Base-by-base conservation (phyloP, 2,113 vertebrate species). In the Perccottus glenii region DNA sequence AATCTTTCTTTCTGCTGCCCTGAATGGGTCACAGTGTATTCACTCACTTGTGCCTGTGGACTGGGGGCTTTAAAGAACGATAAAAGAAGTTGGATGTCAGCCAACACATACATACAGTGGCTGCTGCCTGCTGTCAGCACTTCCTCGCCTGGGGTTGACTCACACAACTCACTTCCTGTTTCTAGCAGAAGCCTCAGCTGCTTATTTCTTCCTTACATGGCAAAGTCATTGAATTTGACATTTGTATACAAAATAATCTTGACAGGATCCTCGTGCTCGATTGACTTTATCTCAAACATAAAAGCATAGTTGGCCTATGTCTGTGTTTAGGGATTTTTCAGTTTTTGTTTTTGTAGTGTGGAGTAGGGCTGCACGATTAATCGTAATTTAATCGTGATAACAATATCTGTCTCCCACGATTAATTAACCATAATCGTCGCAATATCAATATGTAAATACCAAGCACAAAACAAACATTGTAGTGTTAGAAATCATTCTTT, bases 161-260 rank as follows among this genome's bases (percentile, higher is more conserved):
- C 87, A 85, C 64, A 72, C 83, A 61, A 55, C 68, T 82, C 78
- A 85, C 87, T 92, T 92, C 89, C 90, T 91, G 87, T 86, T 87
- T 87, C 81, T 50, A 42, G 32, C 49, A 65, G 68, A 74, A 59
- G 78, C 78, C 74, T 61, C 67, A 2, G 76, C 53, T 55, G 80
- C 78, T 76, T 60, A 64, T 88, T 87, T 88, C 82, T 90, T 87
- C 90, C 89, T 85, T 91, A 92, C 81, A 92, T 85, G 90, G 91
- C 72, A 73, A 80, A 59, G 44, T 46, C 36, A 15, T 50, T 19
- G 14, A 72, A 59, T 66, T 64, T 53, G 48, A 45, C 40, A 40
- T 60, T 51, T 52, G 40, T 6, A 12, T 0, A 45, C 4, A 64
- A 14, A 40, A 9, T 9, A 65, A 57, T 40, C 11, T 68, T 64